A percentile compares a stretch with the other conserved stretches of the same genome.
Evolutionary conservation across 2,797 vertebrate genomes (phyloP).

Genomic region (Lepilemur ruficaudatus): DNA sequence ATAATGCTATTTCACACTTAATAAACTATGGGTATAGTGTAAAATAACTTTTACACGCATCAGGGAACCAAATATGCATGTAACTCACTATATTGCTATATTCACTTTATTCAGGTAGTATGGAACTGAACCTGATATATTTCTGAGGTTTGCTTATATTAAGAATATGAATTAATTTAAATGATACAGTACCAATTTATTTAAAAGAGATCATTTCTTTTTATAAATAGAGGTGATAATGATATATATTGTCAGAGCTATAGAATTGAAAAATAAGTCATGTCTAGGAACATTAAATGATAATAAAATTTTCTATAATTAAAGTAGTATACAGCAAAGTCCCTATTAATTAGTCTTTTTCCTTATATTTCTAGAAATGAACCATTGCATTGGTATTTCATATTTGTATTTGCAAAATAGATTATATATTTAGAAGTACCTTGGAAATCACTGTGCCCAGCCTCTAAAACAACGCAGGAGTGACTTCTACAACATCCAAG

Average conservation of each 20-base stretch:
- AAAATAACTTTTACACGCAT: background rate
- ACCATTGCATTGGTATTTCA: background rate
- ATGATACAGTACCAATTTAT: constrained; percentile 17
- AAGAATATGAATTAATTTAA: constrained; percentile 14
- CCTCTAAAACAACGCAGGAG: background rate
- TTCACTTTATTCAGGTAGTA: background rate
- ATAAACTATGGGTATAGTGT: background rate
- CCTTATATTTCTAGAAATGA: background rate
- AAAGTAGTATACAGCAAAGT: background rate
- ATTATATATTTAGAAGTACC: background rate
- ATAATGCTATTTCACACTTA: background rate
- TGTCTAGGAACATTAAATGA: constrained; percentile 17
- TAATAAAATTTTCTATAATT: background rate
- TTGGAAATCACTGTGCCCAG: background rate
- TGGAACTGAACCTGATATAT: background rate
- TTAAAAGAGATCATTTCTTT: constrained; percentile 34
- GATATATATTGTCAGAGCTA: background rate
- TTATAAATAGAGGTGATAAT: constrained; percentile 46
- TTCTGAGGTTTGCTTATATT: background rate
- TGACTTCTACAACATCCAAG: background rate
- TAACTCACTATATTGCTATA: background rate
- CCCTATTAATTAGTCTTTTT: background rate
- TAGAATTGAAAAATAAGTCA: background rate
- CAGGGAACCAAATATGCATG: background rate
- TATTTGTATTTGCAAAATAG: background rate